Percentiles rank a stretch among this genome's conserved stretches.
Evolutionary conservation across 2,113 vertebrate species (phyloP).

Genomic region (Notothenia rossii): DNA sequence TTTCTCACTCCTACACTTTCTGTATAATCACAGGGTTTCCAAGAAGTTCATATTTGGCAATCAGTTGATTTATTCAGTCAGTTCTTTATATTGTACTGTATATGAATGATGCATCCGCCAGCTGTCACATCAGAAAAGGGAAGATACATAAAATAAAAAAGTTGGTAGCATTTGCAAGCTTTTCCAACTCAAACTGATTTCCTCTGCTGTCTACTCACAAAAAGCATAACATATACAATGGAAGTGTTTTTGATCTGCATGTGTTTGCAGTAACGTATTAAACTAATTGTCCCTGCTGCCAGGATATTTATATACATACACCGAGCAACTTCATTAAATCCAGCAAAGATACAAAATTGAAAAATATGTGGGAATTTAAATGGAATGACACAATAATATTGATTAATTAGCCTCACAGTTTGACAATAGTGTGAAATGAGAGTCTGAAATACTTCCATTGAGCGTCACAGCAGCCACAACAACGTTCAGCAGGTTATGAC

Average conservation of each 20-base stretch:
- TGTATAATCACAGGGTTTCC: neutral
- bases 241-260: neutral
- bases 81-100: neutral
- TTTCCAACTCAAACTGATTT: no score
- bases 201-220: neutral
- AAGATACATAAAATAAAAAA: no score
- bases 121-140: neutral
- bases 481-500: conserved; percentile 50
- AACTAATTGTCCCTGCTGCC: neutral
- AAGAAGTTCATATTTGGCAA: conserved; percentile 1
- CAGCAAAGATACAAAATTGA: conserved; percentile 10
- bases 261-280: conserved; percentile 7
- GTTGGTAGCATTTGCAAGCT: no score
- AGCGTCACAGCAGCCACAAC: conserved; percentile 38
- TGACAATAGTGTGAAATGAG: conserved; percentile 40
- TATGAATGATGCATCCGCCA: conserved; percentile 3
- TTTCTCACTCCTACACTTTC: conserved; percentile 14
- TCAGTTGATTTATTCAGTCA: neutral
- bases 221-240: neutral
- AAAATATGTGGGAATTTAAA: conserved; percentile 24
- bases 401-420: conserved; percentile 53
- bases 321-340: neutral
- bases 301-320: neutral
- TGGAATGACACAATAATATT: conserved; percentile 32
- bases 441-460: conserved; percentile 28